These are phyloP conservation scores for Amitus sp. DNA, from an alignment of 2,888 invertebrate genomes.

Conservation along the genomic window DNA sequence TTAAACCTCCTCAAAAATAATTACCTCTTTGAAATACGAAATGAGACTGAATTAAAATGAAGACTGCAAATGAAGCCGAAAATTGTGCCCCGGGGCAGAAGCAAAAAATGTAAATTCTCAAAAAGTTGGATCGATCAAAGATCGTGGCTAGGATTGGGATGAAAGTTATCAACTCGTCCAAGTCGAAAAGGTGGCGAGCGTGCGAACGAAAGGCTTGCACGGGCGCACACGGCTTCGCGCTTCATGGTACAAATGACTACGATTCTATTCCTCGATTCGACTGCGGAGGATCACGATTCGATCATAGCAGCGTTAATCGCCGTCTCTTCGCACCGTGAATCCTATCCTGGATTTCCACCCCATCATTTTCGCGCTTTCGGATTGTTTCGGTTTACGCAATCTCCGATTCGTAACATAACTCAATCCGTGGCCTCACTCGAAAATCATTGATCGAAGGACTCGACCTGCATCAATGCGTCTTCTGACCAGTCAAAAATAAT, in stretches of 20 bases:
- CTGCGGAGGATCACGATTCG: conserved; percentile 46
- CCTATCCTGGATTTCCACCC: neutral
- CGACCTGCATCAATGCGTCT: too few species aligned
- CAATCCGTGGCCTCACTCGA: too few species aligned
- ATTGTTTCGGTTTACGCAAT: neutral
- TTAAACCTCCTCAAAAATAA: too few species aligned
- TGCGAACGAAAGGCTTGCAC: conserved; percentile 57
- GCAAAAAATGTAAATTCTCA: too few species aligned
- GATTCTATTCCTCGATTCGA: conserved; percentile 47
- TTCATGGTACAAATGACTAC: conserved; percentile 62
- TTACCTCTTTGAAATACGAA: too few species aligned
- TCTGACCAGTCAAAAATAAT: too few species aligned
- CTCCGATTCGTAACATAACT: neutral
- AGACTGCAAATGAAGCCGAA: too few species aligned
- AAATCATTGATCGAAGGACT: too few species aligned
- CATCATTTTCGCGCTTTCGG: neutral
- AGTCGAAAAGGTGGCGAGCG: conserved; percentile 51
- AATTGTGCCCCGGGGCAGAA: too few species aligned
- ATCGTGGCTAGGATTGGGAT: conserved; percentile 51
- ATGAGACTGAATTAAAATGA: too few species aligned
- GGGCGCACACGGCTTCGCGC: conserved; percentile 59
- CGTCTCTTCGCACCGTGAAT: conserved; percentile 18
- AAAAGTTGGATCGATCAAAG: conserved; percentile 62
- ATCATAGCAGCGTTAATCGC: conserved; percentile 36
- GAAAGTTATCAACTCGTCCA: conserved; percentile 56